Evolutionary conservation across 2,797 vertebrate genomes (phyloP).

Genomic region (Garrulus glandarius): DNA sequence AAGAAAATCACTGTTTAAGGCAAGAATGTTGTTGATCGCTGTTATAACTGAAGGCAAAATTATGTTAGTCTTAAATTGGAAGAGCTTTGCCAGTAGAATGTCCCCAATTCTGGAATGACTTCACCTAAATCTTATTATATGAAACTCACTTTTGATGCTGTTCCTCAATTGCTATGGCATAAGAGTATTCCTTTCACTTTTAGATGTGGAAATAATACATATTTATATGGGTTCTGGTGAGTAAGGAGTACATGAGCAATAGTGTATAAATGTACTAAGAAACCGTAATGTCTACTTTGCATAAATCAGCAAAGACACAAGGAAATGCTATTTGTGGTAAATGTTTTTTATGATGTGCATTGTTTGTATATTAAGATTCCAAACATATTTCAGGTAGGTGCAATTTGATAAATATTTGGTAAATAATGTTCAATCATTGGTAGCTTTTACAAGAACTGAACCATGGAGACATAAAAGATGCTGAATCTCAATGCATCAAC

Average conservation of each 20-base stretch:
- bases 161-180: background rate
- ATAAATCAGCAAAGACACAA: background rate
- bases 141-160: background rate
- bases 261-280: background rate
- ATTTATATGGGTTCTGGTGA: background rate
- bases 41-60: background rate
- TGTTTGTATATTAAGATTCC: background rate
- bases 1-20: background rate
- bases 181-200: background rate
- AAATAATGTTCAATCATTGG: background rate
- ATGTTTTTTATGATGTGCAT: background rate
- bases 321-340: background rate
- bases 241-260: background rate
- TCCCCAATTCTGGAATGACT: background rate
- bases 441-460: background rate
- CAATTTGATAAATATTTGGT: background rate
- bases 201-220: background rate
- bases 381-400: background rate
- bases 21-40: background rate
- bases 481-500: background rate
- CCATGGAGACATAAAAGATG: background rate
- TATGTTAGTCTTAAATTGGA: background rate
- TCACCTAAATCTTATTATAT: background rate
- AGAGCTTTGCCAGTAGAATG: background rate
- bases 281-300: background rate